A percentile compares a stretch with the other conserved stretches of the same genome.
phyloP scores from a whole-genome alignment of 2,888 invertebrate species.

The Ichneumoninae sp. region DNA sequence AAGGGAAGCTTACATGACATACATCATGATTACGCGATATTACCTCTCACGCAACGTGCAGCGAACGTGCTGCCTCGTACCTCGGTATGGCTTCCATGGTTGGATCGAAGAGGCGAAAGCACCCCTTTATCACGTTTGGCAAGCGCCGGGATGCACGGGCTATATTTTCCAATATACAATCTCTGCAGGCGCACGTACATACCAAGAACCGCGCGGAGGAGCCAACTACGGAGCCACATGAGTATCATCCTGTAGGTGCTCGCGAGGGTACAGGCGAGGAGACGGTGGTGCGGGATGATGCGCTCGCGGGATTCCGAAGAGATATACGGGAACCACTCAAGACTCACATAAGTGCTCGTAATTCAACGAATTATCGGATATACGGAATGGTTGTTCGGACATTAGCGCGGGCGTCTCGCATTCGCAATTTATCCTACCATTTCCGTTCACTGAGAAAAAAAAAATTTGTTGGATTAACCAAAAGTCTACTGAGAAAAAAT shows the following conservation, averaged over 20 bases:
- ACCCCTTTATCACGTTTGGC: constrained; percentile 74
- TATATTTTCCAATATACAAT: constrained; percentile 77
- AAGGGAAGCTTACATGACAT: constrained; percentile 12
- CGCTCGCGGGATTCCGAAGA: constrained; percentile 28
- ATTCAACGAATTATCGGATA: constrained; percentile 77
- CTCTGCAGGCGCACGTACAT: constrained; percentile 41
- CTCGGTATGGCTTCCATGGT: constrained; percentile 5
- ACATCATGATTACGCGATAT: constrained; percentile 35
- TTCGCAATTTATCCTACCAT: constrained; percentile 29
- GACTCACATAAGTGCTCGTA: constrained; percentile 75
- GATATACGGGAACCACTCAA: constrained; percentile 76
- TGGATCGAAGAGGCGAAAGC: background rate
- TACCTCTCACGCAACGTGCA: constrained; percentile 1
- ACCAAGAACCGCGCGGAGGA: constrained; percentile 12
- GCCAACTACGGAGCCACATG: background rate
- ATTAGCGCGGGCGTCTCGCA: constrained; percentile 50
- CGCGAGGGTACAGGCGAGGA: constrained; percentile 66
- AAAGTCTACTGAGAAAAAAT: no score
- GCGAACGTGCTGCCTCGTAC: constrained; percentile 2
- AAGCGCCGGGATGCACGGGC: constrained; percentile 64
- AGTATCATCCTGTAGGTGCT: background rate
- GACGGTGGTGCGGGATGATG: constrained; percentile 63
- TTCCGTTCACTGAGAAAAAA: background rate
- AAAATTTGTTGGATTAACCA: no score
- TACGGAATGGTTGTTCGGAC: constrained; percentile 48